phyloP scores from a whole-genome alignment of 2,797 vertebrate species.

The Oreochromis mossambicus region DNA sequence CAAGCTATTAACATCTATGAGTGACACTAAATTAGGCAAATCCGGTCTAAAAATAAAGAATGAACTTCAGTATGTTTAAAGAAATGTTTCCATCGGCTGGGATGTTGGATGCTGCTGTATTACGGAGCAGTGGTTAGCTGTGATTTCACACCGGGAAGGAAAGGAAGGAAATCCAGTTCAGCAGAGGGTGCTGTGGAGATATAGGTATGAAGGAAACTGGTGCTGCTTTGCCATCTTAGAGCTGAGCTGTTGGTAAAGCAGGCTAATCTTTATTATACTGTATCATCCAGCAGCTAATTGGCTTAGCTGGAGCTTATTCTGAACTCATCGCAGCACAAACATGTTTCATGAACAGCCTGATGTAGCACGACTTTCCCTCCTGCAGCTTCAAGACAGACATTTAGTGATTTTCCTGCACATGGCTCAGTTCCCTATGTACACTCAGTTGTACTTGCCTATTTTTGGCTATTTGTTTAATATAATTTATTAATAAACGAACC shows the following conservation, averaged over 20 bases:
- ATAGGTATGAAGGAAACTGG: background rate
- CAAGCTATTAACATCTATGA: background rate
- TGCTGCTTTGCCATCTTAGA: background rate
- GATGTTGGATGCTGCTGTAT: background rate
- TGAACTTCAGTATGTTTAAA: slow-evolving; percentile 15
- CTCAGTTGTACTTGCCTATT: background rate
- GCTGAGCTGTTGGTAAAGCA: background rate
- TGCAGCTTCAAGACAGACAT: background rate
- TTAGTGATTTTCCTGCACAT: background rate
- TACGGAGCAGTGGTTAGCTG: background rate
- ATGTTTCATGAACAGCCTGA: background rate
- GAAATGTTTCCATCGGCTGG: slow-evolving; percentile 7
- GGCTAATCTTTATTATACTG: slow-evolving; percentile 25
- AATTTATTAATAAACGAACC: fast-evolving
- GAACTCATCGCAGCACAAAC: background rate
- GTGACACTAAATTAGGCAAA: background rate
- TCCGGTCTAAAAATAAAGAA: slow-evolving; percentile 29
- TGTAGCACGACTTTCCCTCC: background rate
- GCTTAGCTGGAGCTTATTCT: slow-evolving; percentile 29
- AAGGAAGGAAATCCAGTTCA: background rate
- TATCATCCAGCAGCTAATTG: slow-evolving; percentile 32
- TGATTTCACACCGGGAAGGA: background rate
- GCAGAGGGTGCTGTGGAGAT: background rate
- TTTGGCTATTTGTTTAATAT: background rate
- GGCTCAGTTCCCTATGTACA: background rate